Base-by-base conservation (phyloP, 2,797 vertebrate species). In the Carduelis carduelis region DNA sequence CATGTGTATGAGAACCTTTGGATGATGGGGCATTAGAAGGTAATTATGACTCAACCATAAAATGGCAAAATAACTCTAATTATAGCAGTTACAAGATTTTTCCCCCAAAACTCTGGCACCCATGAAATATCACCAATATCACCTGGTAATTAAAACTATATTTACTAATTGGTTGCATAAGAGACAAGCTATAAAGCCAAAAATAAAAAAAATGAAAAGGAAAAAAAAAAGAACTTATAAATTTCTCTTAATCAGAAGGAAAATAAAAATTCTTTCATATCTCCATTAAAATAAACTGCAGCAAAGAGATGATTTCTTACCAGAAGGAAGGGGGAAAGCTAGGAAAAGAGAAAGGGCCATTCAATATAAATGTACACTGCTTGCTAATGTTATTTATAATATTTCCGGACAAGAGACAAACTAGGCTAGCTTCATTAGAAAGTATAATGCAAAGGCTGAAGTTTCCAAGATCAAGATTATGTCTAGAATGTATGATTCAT, bases 401-500 rank as follows among this genome's bases (percentile, higher is more conserved):
- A 81, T 75, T 94, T 83, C 34, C 20, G 65, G 80, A 49, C 92
- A 90, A 88, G 85, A 88, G 72, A 86, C 37, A 85, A 89, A 83
- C 49, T 78, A 92, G 46, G 41, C 69, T 90, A 65, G 9, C 72
- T 94, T 89, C 76, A 93, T 94, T 93, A 92, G 91, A 96, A 96
- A 96, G 93, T 94, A 81, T 94, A 96, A 96, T 94, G 47, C 63
- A 92, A 81, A 47, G 52, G 35, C 47, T 94, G 77, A 94, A 90
- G 55, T 66, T 88, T 83, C 69, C 44, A 70, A 28, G 61, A 91
- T 90, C 84, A 86, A 96, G 87, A 95, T 83, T 86, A 83, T 79
- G 84, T 91, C 93, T 81, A 52, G 34, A 88, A 94, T 83, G 83
- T 69, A 88, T 95, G 95, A 96, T 76, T 93, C 85, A 97, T 93